Conservation (phyloP, 2,888 invertebrate genomes). For the Sturmia bella region DNA sequence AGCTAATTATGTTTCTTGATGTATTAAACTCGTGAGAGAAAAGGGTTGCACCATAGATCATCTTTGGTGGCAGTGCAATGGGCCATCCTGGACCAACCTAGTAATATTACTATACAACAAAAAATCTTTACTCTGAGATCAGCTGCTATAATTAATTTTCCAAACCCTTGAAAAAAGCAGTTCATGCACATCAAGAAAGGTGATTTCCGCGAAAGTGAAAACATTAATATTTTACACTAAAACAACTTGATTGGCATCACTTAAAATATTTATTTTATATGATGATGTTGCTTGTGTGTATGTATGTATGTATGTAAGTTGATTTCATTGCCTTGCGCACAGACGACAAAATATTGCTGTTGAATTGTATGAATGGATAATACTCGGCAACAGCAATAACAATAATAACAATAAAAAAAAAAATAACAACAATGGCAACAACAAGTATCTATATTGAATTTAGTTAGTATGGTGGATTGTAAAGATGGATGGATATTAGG, state of each 20-base stretch:
- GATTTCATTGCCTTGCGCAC: constrained; percentile 67
- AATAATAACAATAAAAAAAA: constrained; percentile 19
- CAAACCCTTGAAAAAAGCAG: too few relatives aligned
- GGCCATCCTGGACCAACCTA: too few relatives aligned
- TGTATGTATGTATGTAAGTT: too few relatives aligned
- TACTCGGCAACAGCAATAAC: constrained; percentile 34
- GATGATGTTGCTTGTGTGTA: constrained; percentile 54
- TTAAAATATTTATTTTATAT: constrained; percentile 17
- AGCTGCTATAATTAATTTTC: too few relatives aligned
- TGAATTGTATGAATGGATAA: constrained; percentile 69
- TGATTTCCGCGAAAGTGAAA: too few relatives aligned
- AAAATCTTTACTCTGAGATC: too few relatives aligned
- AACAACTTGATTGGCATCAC: constrained; percentile 29
- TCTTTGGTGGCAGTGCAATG: too few relatives aligned
- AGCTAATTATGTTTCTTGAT: too few relatives aligned
- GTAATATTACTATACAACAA: too few relatives aligned
- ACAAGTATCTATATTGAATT: constrained; percentile 49
- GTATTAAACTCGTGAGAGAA: too few relatives aligned
- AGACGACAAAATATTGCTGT: constrained; percentile 58
- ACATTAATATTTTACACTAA: not conserved
- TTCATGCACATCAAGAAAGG: too few relatives aligned
- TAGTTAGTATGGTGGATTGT: constrained; percentile 47
- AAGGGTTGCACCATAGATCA: too few relatives aligned
- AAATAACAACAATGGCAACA: constrained; percentile 32
- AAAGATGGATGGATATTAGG: constrained; percentile 68